Percentiles rank a stretch among this genome's conserved stretches.
Conservation (phyloP, 2,888 invertebrate genomes). For the Galerucella pusilla region DNA sequence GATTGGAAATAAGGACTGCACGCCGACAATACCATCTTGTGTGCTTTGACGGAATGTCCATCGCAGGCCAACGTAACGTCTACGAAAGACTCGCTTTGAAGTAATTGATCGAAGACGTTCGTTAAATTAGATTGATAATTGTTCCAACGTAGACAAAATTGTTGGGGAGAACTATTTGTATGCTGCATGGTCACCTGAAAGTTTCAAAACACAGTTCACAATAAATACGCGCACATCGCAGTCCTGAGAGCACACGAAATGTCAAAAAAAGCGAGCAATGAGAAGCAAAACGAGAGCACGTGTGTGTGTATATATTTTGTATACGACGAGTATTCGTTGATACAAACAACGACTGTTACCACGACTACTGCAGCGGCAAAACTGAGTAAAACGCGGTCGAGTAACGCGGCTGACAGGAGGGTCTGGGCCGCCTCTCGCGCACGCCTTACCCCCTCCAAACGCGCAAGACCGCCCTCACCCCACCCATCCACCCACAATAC, state of each 20-base stretch:
- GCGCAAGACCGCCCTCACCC: constrained; percentile 62
- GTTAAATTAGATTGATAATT: constrained; percentile 92
- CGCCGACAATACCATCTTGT: constrained; percentile 93
- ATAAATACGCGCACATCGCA: constrained; percentile 54
- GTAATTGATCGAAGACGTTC: constrained; percentile 88
- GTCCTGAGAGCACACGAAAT: constrained; percentile 45
- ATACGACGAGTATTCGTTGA: constrained; percentile 34
- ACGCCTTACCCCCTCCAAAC: constrained; percentile 62
- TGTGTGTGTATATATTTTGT: constrained; percentile 51
- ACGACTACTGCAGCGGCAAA: constrained; percentile 47
- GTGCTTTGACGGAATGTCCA: constrained; percentile 90
- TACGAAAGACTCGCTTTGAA: constrained; percentile 90
- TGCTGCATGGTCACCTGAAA: constrained; percentile 65
- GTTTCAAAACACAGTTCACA: constrained; percentile 54
- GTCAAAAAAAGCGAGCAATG: constrained; percentile 11
- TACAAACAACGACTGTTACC: constrained; percentile 48
- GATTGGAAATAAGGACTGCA: constrained; percentile 94
- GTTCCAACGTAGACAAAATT: constrained; percentile 93
- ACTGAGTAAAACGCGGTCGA: constrained; percentile 47
- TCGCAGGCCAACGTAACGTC: constrained; percentile 93
- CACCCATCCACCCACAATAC: constrained; percentile 62
- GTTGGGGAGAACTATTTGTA: constrained; percentile 75
- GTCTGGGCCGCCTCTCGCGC: constrained; percentile 63
- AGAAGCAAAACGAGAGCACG: constrained; percentile 53
- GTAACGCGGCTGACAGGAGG: constrained; percentile 58